These are phyloP conservation scores for Panulirus ornatus DNA, from an alignment of 1,140 invertebrate species.

Conservation along the genomic window DNA sequence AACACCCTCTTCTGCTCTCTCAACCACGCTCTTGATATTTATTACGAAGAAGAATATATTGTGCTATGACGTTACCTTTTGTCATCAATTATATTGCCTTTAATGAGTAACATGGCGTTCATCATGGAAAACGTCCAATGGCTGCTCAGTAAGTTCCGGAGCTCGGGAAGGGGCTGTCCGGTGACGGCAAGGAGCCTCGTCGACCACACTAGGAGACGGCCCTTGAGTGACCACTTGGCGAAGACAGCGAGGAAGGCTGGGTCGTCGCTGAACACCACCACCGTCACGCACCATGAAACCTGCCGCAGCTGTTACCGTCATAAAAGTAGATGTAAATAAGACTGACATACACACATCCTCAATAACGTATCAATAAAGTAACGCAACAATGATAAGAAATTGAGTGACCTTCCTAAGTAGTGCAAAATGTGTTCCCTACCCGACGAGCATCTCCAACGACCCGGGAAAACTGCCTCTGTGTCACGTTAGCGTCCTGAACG, in stretches of 20 bases:
- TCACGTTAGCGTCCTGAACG: too few relatives aligned
- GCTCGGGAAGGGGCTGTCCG: not conserved
- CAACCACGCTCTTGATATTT: too few relatives aligned
- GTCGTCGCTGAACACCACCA: slow-evolving; percentile 32
- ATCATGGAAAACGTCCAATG: not conserved
- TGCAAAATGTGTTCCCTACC: too few relatives aligned
- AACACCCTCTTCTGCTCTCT: too few relatives aligned
- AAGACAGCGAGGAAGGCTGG: slow-evolving; percentile 16
- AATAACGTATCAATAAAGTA: too few relatives aligned
- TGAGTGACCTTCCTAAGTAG: too few relatives aligned
- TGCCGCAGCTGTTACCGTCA: slow-evolving; percentile 36
- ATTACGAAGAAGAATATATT: too few relatives aligned
- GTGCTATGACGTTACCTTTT: not conserved
- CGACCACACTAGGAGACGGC: slow-evolving; percentile 25
- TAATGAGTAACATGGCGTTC: not conserved
- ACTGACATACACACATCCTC: too few relatives aligned
- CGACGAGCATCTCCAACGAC: too few relatives aligned
- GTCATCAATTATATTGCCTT: not conserved
- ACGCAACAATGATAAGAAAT: too few relatives aligned
- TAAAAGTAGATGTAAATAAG: too few relatives aligned
- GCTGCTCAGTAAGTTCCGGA: not conserved
- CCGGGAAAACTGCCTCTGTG: too few relatives aligned
- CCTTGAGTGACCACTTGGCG: slow-evolving; percentile 37
- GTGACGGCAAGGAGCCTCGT: slow-evolving; percentile 19
- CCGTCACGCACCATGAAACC: slow-evolving; percentile 23